Base-by-base conservation (phyloP, 2,797 vertebrate genomes). In the Nothura maculosa region DNA sequence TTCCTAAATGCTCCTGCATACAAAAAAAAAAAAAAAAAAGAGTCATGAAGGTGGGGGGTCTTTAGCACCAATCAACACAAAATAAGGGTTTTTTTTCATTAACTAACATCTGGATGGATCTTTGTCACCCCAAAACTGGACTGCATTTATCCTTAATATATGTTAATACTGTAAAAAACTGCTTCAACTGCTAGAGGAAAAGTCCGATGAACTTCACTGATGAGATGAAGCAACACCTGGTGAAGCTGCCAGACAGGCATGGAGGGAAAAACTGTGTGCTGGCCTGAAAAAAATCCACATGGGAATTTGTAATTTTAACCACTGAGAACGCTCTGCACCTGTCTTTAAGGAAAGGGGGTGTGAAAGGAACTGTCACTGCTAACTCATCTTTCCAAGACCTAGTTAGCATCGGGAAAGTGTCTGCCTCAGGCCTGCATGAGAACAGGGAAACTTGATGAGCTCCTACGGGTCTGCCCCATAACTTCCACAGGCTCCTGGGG, bases 381-480 rank as follows among this genome's bases (percentile, higher is more conserved):
- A n/a, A 48, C 36, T 66, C 10, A 55, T 86, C 27, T 69, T 67
- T 66, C 47, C 22, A 42, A 55, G 47, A 79, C 32, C 36, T 45
- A 58, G 54, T 38, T 80, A 52, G 42, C 8, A 28, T 8, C 25
- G 48, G 16, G 17, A 47, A 75, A 10, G 12, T 24, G 24, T n/a
- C 27, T 62, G 54, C 28, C 42, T 64, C 40, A 83, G 68, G 19
- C 27, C 38, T 47, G 14, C 27, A 21, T 0, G 0, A 22, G 55
- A 67, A 48, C 21, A 75, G 6, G 40, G 32, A 64, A 58, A 34
- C 1, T 1, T 7, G 20, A 20, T 76, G 66, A 75, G 6, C 7
- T 52, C 80, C 16, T 27, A n/a, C 89, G 57, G 52, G 36, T 75
- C n/a, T 84, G 70, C 20, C 45, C 34, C 66, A 84, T 66, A 81